Base-by-base conservation (phyloP, 2,113 vertebrate genomes). In the Oryzias melastigma region DNA sequence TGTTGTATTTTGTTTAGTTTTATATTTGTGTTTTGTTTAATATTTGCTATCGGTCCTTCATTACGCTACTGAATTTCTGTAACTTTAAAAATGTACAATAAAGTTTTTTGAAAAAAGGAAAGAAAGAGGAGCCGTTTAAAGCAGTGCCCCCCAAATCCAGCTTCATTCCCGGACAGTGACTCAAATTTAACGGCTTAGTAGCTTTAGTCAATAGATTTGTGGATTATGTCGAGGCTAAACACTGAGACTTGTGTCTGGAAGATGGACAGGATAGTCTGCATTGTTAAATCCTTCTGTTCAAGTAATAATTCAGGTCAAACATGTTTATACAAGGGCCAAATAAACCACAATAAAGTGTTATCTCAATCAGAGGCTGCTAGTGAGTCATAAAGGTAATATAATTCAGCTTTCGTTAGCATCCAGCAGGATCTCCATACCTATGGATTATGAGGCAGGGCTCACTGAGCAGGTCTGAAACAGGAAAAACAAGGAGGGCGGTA, bases 211-310 rank as follows among this genome's bases (percentile, higher is more conserved):
- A 73, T 77, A 52, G 55, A 4, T 16, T 52, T 40, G 40, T 62
- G 69, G 69, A 81, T 84, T 84, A 78, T 71, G 58, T 52, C 41
- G 35, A 35, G 47, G 22, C 45, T 82, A 59, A 82, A 71, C 42
- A 57, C 67, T 50, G 64, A 59, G 73, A 76, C 79, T 76, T 81
- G 78, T 81, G 70, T 45, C 43, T 10, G 35, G 65, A 61, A 59
- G 55, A 48, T 65, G 56, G 67, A 35, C 57, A 63, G 41, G 44
- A 46, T 46, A 41, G 55, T 18, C 42, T 44, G 50, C 27, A 12
- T 35, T 35, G 35, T 35, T 48, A 7, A 16, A 44, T 44, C 5
- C 35, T 35, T 35, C 10, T 35, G 35, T 27, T 27, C 5, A 27
- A 27, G 25, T 4, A 7, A 27, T 27, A 35, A 12, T 35, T 35